A percentile compares a stretch with the other conserved stretches of the same genome.
Conservation (phyloP, 2,888 invertebrate species). For the Biston stratarius region DNA sequence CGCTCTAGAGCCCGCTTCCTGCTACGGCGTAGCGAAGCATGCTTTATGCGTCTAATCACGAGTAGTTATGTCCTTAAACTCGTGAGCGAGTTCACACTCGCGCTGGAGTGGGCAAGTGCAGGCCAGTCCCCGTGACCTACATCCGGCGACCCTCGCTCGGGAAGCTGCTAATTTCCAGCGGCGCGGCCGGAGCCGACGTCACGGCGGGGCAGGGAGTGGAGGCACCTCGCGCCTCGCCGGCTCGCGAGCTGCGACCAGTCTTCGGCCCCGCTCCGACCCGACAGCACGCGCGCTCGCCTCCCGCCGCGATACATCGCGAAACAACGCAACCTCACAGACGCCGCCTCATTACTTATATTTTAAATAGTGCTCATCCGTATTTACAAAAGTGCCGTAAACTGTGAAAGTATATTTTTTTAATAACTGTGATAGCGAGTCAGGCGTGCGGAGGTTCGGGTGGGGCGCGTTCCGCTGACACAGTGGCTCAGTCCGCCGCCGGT, state of each 20-base stretch:
- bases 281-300: slow-evolving; percentile 69
- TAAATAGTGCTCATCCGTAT: slow-evolving; percentile 42
- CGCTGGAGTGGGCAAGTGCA: slow-evolving; percentile 82
- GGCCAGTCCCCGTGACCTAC: slow-evolving; percentile 85
- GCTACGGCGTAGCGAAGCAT: slow-evolving; percentile 38
- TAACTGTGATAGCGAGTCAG: slow-evolving; percentile 76
- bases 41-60: slow-evolving; percentile 65
- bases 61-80: slow-evolving; percentile 83
- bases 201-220: slow-evolving; percentile 71
- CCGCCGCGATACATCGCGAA: slow-evolving; percentile 66
- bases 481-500: slow-evolving; percentile 87
- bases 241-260: slow-evolving; percentile 74
- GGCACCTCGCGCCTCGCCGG: slow-evolving; percentile 68
- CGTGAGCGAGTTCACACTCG: slow-evolving; percentile 77
- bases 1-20: slow-evolving; percentile 35
- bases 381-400: slow-evolving; percentile 64
- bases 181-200: slow-evolving; percentile 77
- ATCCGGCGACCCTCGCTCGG: slow-evolving; percentile 84
- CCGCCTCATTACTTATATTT: slow-evolving; percentile 58
- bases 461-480: slow-evolving; percentile 85
- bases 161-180: slow-evolving; percentile 86
- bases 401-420: slow-evolving; percentile 73
- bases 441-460: slow-evolving; percentile 79
- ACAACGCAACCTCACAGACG: slow-evolving; percentile 61
- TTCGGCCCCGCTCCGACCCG: slow-evolving; percentile 74